phyloP scores from a whole-genome alignment of 2,888 invertebrate species.

The Eupithecia pulchellata region DNA sequence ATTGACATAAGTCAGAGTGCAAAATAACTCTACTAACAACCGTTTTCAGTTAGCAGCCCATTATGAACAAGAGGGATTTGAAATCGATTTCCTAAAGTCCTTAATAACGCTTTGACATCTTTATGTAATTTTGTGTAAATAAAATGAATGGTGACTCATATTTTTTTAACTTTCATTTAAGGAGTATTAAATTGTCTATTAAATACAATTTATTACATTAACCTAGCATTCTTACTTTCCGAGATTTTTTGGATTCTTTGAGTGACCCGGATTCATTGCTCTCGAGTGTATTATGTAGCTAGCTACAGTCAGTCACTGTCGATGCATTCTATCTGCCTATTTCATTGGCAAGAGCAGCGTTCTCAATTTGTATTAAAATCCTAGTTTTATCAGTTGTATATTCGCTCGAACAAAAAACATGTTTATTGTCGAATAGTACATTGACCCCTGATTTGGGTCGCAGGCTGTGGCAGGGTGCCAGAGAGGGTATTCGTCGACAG shows the following conservation, averaged over 20 bases:
- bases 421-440: slow-evolving; percentile 57
- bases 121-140: too few species aligned
- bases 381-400: slow-evolving; percentile 35
- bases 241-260: too few species aligned
- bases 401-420: slow-evolving; percentile 59
- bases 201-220: too few species aligned
- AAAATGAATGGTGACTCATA: too few species aligned
- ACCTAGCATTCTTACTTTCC: too few species aligned
- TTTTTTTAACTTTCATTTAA: too few species aligned
- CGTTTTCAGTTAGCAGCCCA: too few species aligned
- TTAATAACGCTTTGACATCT: not conserved
- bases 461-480: slow-evolving; percentile 46
- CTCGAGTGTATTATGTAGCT: not conserved
- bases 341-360: slow-evolving; percentile 20
- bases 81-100: not conserved
- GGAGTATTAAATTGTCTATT: too few species aligned
- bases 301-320: not conserved
- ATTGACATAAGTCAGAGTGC: too few species aligned
- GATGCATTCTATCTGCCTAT: not conserved
- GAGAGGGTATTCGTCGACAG: slow-evolving; percentile 45
- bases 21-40: too few species aligned
- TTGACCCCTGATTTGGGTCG: slow-evolving; percentile 59
- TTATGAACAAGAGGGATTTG: too few species aligned
- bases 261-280: too few species aligned
- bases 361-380: slow-evolving; percentile 30